These are phyloP conservation scores for Arion vulgaris DNA, from an alignment of 1,140 invertebrate species.

Conservation along the genomic window DNA sequence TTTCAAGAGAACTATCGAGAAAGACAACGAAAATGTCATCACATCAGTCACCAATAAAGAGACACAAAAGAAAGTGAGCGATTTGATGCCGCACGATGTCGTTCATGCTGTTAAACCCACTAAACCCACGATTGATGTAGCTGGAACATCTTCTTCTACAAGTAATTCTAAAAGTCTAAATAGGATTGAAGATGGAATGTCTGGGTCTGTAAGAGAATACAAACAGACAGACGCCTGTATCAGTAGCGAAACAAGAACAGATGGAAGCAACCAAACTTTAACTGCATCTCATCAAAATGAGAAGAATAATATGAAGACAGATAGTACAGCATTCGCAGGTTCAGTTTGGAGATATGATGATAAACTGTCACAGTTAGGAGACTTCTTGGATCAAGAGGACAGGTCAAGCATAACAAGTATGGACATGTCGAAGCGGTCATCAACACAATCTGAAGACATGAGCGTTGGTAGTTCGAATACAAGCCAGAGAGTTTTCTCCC, in stretches of 20 bases:
- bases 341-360: background rate
- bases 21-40: no score
- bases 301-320: no score
- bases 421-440: background rate
- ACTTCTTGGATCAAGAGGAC: background rate
- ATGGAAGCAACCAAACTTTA: no score
- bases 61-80: slow-evolving; percentile 37
- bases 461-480: slow-evolving; percentile 22
- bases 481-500: slow-evolving; percentile 37
- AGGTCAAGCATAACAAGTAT: background rate
- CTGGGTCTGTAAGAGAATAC: no score
- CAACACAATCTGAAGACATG: slow-evolving; percentile 13
- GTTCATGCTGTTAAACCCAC: slow-evolving; percentile 57
- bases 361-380: background rate
- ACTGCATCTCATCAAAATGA: no score
- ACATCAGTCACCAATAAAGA: background rate
- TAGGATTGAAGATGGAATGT: no score
- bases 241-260: no score
- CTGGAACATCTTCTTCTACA: no score
- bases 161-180: no score
- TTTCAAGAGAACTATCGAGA: no score
- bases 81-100: slow-evolving; percentile 62
- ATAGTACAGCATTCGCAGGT: no score
- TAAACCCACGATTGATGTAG: slow-evolving; percentile 18
- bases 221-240: no score